A percentile compares a stretch with the other conserved stretches of the same genome.
These are phyloP conservation scores for Sphecodes monilicornis DNA, from an alignment of 2,888 invertebrate genomes.

Conservation along the genomic window DNA sequence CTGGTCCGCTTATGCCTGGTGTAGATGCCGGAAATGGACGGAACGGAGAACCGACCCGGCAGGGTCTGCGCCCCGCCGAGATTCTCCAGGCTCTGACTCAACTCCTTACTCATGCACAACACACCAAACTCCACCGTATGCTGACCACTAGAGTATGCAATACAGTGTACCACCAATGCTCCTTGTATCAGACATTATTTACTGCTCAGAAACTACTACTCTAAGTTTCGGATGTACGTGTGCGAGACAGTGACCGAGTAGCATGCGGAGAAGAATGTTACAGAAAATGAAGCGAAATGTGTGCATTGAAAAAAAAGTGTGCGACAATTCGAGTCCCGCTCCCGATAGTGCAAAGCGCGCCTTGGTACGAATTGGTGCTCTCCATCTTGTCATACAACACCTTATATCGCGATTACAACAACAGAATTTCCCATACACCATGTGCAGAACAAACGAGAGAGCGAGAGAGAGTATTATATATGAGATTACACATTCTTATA, in stretches of 20 bases:
- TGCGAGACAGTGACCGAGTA: slow-evolving; percentile 67
- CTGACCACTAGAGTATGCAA: slow-evolving; percentile 85
- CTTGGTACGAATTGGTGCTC: slow-evolving; percentile 75
- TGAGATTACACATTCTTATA: slow-evolving; percentile 53
- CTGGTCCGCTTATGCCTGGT: slow-evolving; percentile 93
- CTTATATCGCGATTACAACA: slow-evolving; percentile 33
- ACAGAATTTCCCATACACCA: slow-evolving; percentile 32
- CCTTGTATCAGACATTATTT: slow-evolving; percentile 78
- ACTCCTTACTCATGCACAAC: slow-evolving; percentile 85
- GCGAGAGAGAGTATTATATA: slow-evolving; percentile 27
- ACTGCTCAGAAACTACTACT: slow-evolving; percentile 75
- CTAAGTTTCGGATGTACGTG: slow-evolving; percentile 69
- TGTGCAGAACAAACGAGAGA: slow-evolving; percentile 44
- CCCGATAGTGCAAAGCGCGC: slow-evolving; percentile 69
- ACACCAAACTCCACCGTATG: slow-evolving; percentile 85
- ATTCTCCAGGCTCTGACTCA: slow-evolving; percentile 86
- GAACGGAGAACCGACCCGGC: slow-evolving; percentile 88
- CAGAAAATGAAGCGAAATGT: slow-evolving; percentile 66
- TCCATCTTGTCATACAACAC: slow-evolving; percentile 40
- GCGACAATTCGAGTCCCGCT: slow-evolving; percentile 55
- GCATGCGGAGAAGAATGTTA: slow-evolving; percentile 70
- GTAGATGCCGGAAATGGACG: slow-evolving; percentile 90
- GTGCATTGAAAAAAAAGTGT: slow-evolving; percentile 51
- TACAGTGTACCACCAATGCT: slow-evolving; percentile 84
- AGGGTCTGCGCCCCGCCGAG: slow-evolving; percentile 88